phyloP scores from a whole-genome alignment of 2,888 invertebrate species.

The Incurvaria masculella region DNA sequence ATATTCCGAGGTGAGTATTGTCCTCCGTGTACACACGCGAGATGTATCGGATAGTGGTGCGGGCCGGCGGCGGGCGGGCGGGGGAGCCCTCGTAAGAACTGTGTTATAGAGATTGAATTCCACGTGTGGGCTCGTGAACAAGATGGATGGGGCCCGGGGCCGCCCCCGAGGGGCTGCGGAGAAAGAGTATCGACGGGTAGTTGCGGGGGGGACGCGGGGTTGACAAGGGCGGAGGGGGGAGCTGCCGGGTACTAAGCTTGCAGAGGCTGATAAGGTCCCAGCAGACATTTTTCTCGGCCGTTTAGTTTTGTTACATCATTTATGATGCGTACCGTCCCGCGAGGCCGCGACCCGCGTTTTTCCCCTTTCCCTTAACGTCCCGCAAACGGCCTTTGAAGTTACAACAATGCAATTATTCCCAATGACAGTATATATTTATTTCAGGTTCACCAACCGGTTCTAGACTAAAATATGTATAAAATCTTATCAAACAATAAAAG shows the following conservation, averaged over 20 bases:
- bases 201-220: neutral
- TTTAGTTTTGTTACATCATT: conserved; percentile 48
- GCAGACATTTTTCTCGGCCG: conserved; percentile 29
- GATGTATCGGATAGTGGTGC: neutral
- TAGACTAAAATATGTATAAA: no score
- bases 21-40: no score
- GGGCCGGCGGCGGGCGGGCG: neutral
- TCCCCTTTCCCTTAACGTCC: no score
- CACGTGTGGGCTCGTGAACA: conserved; percentile 33
- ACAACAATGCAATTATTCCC: no score
- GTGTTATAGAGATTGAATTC: conserved; percentile 48
- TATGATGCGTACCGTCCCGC: conserved; percentile 37
- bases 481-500: no score
- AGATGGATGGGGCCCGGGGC: conserved; percentile 23
- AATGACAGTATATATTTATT: no score
- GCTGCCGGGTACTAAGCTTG: neutral
- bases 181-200: neutral
- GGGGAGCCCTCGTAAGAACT: conserved; percentile 11
- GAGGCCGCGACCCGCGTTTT: no score
- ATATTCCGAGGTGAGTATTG: neutral
- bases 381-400: no score
- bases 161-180: neutral
- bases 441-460: no score
- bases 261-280: neutral
- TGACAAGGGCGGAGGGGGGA: neutral